Base-by-base conservation (phyloP, 30 jellyfish, hydroid and myxozoan species). In the Aurelia sp. region DNA sequence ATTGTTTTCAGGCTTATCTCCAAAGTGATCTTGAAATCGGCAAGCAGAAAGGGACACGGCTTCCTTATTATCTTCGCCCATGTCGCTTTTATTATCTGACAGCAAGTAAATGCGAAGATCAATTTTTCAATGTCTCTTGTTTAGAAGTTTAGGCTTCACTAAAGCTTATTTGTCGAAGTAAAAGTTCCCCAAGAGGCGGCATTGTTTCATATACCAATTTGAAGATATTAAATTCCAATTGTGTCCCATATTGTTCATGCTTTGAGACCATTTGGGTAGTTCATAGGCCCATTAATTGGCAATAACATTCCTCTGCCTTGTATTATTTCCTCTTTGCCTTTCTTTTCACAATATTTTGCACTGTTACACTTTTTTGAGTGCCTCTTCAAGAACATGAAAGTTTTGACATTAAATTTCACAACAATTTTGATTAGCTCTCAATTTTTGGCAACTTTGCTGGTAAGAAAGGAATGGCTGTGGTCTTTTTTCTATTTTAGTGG, bases 1-100 rank as follows among this genome's bases (percentile, higher is more conserved):
- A 72, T 84, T 84, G 93, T 84, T 57, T 44, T 61, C 30, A 53
- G 48, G 93, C 93, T 84, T 84, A 84, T 82, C 92, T 69, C 27
- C 79, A 69, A 82, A 82, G 63, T 73, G 87, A 73, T 84, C 93
- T 84, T 40, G 93, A 84, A 84, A 72, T 84, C 93, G 93, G 93
- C 93, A 70, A 57, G 88, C 74, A 76, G 60, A 84, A 84, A 63
- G 84, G 82, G 82, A 59, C 93, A 84, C 85, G 93, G 93, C 76
- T 84, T 84, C 93, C 93, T 84, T 84, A 84, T 84, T 72, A 84
- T 76, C 87, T 72, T 60, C 44, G 21, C 50, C 93, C 63, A 48
- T 73, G 88, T 84, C 86, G 74, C 74, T 73, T 31, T 76, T 63
- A 76, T 84, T 84, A 31, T 84, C 75, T 84, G 93, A 70, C 82